These are phyloP conservation scores for Hippocampus kuda DNA, from an alignment of 2,797 vertebrate species.

Conservation along the genomic window DNA sequence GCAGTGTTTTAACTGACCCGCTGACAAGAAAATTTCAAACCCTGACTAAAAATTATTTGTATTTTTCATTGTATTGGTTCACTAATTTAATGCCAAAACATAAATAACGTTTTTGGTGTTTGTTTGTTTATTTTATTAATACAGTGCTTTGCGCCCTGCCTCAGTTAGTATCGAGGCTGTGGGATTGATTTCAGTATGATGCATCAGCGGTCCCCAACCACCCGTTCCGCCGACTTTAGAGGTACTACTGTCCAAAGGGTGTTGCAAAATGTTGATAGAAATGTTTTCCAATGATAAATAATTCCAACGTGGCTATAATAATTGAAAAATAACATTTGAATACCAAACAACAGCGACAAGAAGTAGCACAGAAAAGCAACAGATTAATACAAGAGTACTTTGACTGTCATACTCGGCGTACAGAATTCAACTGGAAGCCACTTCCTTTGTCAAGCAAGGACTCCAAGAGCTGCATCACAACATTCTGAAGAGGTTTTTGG, in stretches of 20 bases:
- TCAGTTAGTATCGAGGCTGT: too few species aligned
- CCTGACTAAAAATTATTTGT: neutral
- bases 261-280: neutral
- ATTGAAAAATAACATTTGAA: neutral
- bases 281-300: neutral
- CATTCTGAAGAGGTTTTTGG: neutral
- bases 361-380: neutral
- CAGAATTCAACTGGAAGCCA: slow-evolving; percentile 1
- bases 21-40: neutral
- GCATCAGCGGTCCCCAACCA: too few species aligned
- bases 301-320: neutral
- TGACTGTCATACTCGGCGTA: neutral
- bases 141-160: too few species aligned
- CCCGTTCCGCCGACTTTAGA: neutral
- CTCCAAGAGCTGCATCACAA: neutral
- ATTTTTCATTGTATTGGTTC: neutral
- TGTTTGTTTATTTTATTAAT: too few species aligned
- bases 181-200: too few species aligned
- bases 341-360: neutral
- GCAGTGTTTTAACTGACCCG: slow-evolving; percentile 52
- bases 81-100: neutral
- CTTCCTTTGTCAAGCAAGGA: neutral
- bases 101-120: too few species aligned
- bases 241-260: neutral
- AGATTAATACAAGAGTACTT: neutral